Evolutionary conservation across 1,140 invertebrate genomes (phyloP), one percentile per base, ranked within the genome.

Genomic region (Drosophila tropicalis): DNA sequence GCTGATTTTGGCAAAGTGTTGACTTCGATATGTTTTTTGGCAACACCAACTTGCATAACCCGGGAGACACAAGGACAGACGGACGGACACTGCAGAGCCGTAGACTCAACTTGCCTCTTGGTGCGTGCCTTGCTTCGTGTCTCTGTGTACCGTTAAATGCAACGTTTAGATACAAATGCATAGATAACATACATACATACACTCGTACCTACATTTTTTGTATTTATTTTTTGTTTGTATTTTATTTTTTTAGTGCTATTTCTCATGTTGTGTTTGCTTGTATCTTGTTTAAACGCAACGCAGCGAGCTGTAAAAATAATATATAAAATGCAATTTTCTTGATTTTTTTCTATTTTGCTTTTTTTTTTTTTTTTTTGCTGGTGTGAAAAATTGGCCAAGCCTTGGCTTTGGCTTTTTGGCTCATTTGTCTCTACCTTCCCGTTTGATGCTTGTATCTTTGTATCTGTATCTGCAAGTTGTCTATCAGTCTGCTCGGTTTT

Each of bases 151-250:
- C 63, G 63, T 65, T 65, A 65, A 65, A 65, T 65, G 63, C 63
- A 65, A 55, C 63, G 47, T 65, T 65, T 65, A 65, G 63, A 65
- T 65, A 65, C 63, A 65, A 65, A 65, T 36, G 25, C 63, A 65
- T 25, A 65, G 63, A 65, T 65, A 65, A 65, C 63, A 65, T 40
- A 65, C 63, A 65, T 40, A 65, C 63, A 65, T 55, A 65, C 56
- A 51, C 44, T 51, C 44, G 17, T 22, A 22, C n/a, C 44, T 22
- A 51, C 44, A 51, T 51, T 51, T 44, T 29, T 47, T 47, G 44
- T 47, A 19, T 47, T 47, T 25, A 25, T 47, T 47, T 17, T 51
- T 22, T 51, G 7, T 9, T 51, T 2, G 9, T 12, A 25, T 19
- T 19, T 19, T 22, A 12, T 51, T 2, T 51, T 22, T 22, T 22